These are phyloP conservation scores for Neocrepidodera transversa DNA, from an alignment of 2,888 invertebrate genomes.

Conservation along the genomic window DNA sequence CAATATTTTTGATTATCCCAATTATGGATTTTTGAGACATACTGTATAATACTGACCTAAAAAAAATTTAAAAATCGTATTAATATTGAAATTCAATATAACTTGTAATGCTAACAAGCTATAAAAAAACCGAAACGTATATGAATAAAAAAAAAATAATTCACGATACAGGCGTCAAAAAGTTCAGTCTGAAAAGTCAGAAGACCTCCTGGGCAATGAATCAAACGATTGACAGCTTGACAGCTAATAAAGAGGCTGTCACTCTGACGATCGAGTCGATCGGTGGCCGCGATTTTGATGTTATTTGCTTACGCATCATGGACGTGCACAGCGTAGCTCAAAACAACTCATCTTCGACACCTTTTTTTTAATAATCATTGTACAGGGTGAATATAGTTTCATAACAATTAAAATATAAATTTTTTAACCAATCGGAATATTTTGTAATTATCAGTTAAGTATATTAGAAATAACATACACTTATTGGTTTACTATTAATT, in stretches of 20 bases:
- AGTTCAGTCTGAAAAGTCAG: constrained; percentile 14
- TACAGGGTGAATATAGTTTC: constrained; percentile 5
- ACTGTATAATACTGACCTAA: too few species aligned
- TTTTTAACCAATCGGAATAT: too few species aligned
- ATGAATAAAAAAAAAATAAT: background rate
- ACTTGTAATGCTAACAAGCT: too few species aligned
- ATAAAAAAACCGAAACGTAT: background rate
- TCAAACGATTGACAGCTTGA: constrained; percentile 56
- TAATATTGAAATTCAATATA: background rate
- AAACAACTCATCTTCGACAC: constrained; percentile 48
- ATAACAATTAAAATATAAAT: too few species aligned
- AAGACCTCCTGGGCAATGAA: constrained; percentile 51
- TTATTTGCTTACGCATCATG: constrained; percentile 49
- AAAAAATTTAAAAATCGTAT: too few species aligned
- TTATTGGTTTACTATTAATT: too few species aligned
- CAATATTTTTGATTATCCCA: too few species aligned
- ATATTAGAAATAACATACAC: too few species aligned
- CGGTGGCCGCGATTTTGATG: constrained; percentile 55
- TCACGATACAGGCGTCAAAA: constrained; percentile 17
- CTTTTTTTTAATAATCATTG: constrained; percentile 23
- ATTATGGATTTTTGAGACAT: too few species aligned
- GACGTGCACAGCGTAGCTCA: constrained; percentile 36
- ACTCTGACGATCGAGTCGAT: constrained; percentile 16
- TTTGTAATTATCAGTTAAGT: too few species aligned
- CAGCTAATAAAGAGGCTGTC: constrained; percentile 55